Base-by-base conservation (phyloP, 2,888 invertebrate species). In the Ctenicera cuprea region DNA sequence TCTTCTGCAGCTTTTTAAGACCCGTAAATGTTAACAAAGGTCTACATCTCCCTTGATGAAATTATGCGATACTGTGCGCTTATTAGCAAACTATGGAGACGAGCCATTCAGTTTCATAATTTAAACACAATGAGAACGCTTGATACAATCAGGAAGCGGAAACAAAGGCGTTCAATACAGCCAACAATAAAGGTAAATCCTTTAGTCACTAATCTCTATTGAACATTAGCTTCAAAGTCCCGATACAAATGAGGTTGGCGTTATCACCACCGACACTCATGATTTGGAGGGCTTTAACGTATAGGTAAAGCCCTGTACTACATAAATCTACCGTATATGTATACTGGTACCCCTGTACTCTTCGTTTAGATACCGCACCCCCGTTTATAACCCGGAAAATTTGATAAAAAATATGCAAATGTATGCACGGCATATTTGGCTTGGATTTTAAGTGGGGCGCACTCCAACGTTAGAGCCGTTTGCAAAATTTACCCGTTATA, bases 321-420 rank as follows among this genome's bases (percentile, higher is more conserved):
- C 65, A 66, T 66, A 66, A 66, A 66, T 66, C 52, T 64, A 9
- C 64, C 0, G 26, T 16, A 38, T 16, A 14, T 37, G 16, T 14
- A 64, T 62, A n/a, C 62, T 41, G 62, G 62, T 62, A 37, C 33
- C 64, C 26, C 64, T 48, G 20, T 26, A n/a, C 26, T 14, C 20
- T 30, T 30, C 33, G 14, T 33, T 50, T 45, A 59, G 41, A 45
- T 68, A 59, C 37, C 64, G 45, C 43, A 64, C 54, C 57, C 71
- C 33, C 69, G 61, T 41, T 70, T 41, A 26, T 38, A 61, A 52
- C 52, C 57, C 57, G 64, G 63, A 64, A 71, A 64, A 57, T 57
- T 71, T 71, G 54, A 45, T 63, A 43, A 64, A 68, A 70, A 63
- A 64, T 71, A 71, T 71, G 71, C 54, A 71, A 71, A 71, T 64